Percentiles rank a stretch among this genome's conserved stretches.
Conservation (phyloP, 2,113 vertebrate genomes). For the Eurypyga helias region DNA sequence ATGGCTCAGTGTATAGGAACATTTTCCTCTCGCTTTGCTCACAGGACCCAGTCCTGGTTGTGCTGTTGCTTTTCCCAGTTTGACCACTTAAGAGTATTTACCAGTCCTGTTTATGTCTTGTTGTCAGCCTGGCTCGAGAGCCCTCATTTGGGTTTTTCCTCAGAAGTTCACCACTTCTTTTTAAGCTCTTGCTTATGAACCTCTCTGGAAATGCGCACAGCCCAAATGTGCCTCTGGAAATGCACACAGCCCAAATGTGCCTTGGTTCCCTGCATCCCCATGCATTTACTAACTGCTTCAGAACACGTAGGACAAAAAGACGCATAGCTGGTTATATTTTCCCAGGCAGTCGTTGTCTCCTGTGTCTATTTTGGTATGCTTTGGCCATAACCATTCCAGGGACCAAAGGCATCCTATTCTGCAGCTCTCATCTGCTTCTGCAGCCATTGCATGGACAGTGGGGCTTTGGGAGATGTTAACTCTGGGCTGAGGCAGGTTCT, state of each 20-base stretch:
- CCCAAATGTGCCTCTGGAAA: neutral
- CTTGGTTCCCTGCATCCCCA: neutral
- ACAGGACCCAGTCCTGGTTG: neutral
- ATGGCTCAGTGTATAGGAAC: neutral
- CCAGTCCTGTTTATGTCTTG: neutral
- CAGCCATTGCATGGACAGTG: rapidly evolving
- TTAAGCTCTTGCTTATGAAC: neutral
- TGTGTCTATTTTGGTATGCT: neutral
- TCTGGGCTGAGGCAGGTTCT: neutral
- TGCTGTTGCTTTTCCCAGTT: neutral
- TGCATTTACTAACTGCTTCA: neutral
- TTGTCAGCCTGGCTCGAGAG: neutral
- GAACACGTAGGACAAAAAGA: neutral
- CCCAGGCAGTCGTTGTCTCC: neutral
- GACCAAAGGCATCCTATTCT: neutral
- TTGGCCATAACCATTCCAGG: neutral
- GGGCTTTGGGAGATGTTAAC: neutral
- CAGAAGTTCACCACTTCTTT: neutral
- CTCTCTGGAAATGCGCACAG: neutral
- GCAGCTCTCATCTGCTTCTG: neutral
- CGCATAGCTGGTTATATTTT: neutral
- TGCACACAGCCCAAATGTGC: neutral
- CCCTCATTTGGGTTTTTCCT: neutral
- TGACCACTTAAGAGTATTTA: neutral
- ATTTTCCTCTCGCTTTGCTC: neutral